Evolutionary conservation across 2,888 invertebrate genomes (phyloP).

Genomic region (Atethmia centrago): DNA sequence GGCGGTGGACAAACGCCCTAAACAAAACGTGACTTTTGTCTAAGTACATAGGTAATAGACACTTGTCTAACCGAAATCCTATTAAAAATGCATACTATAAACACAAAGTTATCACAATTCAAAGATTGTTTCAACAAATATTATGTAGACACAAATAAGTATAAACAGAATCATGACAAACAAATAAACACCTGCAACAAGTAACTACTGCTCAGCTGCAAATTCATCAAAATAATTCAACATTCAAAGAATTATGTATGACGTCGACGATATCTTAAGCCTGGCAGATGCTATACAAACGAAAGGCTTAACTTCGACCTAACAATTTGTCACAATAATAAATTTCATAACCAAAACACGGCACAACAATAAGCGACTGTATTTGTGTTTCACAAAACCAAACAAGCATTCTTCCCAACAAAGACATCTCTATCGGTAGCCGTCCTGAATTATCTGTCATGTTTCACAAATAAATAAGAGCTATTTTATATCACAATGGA

Average conservation of each 20-base stretch:
- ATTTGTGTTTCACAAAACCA: constrained; percentile 84
- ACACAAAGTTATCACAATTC: constrained; percentile 2
- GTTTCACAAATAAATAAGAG: constrained; percentile 88
- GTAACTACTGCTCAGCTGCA: constrained; percentile 46
- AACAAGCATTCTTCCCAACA: constrained; percentile 84
- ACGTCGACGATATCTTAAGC: constrained; percentile 72
- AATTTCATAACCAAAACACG: constrained; percentile 88
- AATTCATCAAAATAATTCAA: constrained; percentile 70
- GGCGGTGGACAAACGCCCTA: neutral
- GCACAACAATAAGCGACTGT: constrained; percentile 79
- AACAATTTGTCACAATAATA: constrained; percentile 89
- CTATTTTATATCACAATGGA: constrained; percentile 87
- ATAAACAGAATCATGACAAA: constrained; percentile 39
- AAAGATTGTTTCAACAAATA: too few species aligned
- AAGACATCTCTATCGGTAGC: constrained; percentile 89
- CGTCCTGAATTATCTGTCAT: constrained; percentile 86
- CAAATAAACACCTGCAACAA: constrained; percentile 56
- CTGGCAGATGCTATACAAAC: constrained; percentile 78
- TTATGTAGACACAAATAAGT: too few species aligned
- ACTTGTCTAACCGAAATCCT: neutral
- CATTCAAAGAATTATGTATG: constrained; percentile 74
- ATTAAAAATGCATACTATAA: constrained; percentile 5
- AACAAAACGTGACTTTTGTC: constrained; percentile 4
- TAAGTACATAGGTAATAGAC: neutral
- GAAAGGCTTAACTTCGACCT: constrained; percentile 84